Percentiles rank a stretch among this genome's conserved stretches.
Evolutionary conservation across 2,797 vertebrate genomes (phyloP).

Genomic region (Salarias fasciatus): DNA sequence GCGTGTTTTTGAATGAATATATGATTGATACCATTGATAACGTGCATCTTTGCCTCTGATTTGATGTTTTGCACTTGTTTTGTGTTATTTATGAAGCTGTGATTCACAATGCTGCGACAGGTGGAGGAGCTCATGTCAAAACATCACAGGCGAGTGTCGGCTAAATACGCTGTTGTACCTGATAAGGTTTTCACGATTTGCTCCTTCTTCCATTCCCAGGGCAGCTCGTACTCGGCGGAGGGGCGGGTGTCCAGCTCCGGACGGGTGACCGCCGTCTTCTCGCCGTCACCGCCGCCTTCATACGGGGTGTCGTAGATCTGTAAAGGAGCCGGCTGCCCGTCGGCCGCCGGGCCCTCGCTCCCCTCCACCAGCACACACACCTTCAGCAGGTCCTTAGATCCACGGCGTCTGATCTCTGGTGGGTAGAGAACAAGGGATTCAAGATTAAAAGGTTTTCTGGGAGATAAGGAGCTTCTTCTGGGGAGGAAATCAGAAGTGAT

Average conservation of each 20-base stretch:
- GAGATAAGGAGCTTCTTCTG: neutral
- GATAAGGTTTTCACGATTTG: constrained; percentile 90
- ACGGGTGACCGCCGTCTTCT: constrained; percentile 70
- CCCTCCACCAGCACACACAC: constrained; percentile 83
- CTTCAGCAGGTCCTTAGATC: constrained; percentile 93
- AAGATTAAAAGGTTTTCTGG: constrained; percentile 9
- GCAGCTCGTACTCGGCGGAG: constrained; percentile 88
- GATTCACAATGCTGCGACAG: too few species aligned
- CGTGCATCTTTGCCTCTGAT: too few species aligned
- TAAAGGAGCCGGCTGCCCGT: constrained; percentile 60
- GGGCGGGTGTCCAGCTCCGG: constrained; percentile 88
- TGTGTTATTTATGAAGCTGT: too few species aligned
- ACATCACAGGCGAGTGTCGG: too few species aligned
- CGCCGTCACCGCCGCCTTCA: constrained; percentile 73
- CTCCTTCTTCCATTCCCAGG: constrained; percentile 97
- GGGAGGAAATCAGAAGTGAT: constrained; percentile 6
- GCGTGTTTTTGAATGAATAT: too few species aligned
- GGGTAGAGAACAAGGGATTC: constrained; percentile 9
- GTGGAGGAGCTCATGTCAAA: too few species aligned
- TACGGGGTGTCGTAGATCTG: constrained; percentile 91
- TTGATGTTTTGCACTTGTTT: neutral
- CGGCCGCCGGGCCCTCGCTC: constrained; percentile 59
- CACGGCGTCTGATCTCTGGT: constrained; percentile 91
- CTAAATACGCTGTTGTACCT: constrained; percentile 79
- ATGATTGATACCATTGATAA: too few species aligned